Evolutionary conservation across 1,140 invertebrate genomes (phyloP), one percentile per base, ranked within the genome.

Genomic region (Drosophila burlai): DNA sequence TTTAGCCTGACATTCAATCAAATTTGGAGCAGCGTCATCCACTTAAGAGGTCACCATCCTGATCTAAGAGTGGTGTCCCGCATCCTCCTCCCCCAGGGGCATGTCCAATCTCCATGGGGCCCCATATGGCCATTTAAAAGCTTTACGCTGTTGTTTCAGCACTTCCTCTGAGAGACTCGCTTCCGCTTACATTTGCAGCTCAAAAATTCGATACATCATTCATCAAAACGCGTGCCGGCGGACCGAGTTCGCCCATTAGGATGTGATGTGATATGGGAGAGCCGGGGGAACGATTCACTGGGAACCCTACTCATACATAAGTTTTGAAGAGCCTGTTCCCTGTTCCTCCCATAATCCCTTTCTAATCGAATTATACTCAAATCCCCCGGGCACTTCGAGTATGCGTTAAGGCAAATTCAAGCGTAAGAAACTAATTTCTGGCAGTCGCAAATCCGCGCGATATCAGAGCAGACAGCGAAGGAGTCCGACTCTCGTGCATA

Each of bases 361-460:
- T 90, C 82, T 90, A 90, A 90, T 90, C 85, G 85, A 90, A 90
- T 90, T 85, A 90, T 65, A 66, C 21, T 62, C 75, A 81, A 89
- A 81, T 90, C 85, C 85, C 85, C 55, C 50, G 81, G 68, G 85
- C 65, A 71, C 83, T 87, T 75, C n/a, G 66, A 58, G 52, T 69
- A 67, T 83, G 76, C 57, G 82, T 85, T 82, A 90, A 85, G 82
- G 76, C 86, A 90, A 85, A 90, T 73, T 81, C 85, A 90, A 82
- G 85, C 85, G 85, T 90, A 90, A 90, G 85, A 90, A 90, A 90
- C 85, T 90, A 90, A 90, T 90, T 90, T 90, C 71, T 82, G 78
- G 50, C 62, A 69, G 72, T 74, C 52, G 61, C 54, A 85, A 81
- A 71, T 73, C 43, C 64, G 68, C 71, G 67, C 75, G 62, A 71